phyloP scores from a whole-genome alignment of 2,113 vertebrate genomes.

The Spermophilus dauricus region DNA sequence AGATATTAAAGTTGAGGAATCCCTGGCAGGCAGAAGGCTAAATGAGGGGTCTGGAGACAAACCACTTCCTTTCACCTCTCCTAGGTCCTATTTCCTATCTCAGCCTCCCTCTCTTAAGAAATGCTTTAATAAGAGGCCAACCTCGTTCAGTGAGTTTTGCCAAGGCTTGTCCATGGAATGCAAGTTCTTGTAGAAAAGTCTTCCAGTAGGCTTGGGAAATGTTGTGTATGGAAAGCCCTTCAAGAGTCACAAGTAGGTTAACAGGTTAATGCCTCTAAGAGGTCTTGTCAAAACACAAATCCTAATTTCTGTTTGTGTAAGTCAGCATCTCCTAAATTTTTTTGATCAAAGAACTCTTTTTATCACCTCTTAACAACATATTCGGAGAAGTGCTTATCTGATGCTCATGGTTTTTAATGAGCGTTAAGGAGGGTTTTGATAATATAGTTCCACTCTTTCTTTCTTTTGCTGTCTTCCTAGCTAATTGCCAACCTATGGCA shows the following conservation, averaged over 20 bases:
- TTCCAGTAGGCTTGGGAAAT: not conserved
- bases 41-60: not conserved
- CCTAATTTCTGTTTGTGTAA: not conserved
- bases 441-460: not conserved
- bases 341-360: slow-evolving; percentile 36
- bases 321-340: not conserved
- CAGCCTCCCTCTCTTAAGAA: not conserved
- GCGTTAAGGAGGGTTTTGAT: not conserved
- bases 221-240: not conserved
- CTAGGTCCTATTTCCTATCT: not conserved
- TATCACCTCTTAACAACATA: not conserved
- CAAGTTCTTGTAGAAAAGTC: slow-evolving; percentile 6
- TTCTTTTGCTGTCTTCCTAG: not conserved
- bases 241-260: not conserved
- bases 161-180: not conserved
- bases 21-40: not conserved
- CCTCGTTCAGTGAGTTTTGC: not conserved
- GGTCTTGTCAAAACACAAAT: not conserved
- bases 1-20: not conserved
- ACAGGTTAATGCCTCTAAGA: not conserved
- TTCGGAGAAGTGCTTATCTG: slow-evolving; percentile 41
- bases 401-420: not conserved
- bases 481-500: not conserved
- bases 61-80: not conserved
- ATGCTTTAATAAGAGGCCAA: not conserved